Base-by-base conservation (phyloP, 2,888 invertebrate genomes). In the Nemapogon koenigi region DNA sequence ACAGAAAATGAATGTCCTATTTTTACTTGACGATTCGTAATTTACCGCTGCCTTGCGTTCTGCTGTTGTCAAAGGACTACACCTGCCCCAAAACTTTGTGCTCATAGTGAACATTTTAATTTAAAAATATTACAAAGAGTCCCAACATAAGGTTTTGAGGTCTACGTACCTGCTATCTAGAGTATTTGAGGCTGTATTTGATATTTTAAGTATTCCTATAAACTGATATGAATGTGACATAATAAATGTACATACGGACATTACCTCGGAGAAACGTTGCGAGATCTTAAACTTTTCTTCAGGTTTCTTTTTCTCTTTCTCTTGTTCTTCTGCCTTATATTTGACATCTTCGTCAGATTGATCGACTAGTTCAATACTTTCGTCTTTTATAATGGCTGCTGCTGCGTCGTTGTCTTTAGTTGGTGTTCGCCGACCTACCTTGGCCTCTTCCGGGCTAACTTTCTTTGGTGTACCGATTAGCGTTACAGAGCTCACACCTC, bases 401-500 rank as follows among this genome's bases (percentile, higher is more conserved):
- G 43, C 45, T 10, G 51, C 59, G 19, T 71, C 63, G 28, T 71
- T 72, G 38, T 72, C 70, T 42, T 64, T 71, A 1, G 53, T 53
- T 2, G 62, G 59, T 4, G 70, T 59, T 35, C 62, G 62, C 10
- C 47, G 52, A 14, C 61, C 62, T 0, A 1, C 49, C 42, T 53
- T 58, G 1, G 51, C 44, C 7, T 68, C 68, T 29, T 51, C 48
- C 8, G 71, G 70, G 42, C 70, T 73, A 2, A 50, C 49, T 40
- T 71, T 71, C 38, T 69, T 75, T 1, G 72, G 70, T 44, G 83
- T 86, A 1, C 87, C 88, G 1, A 90, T 83, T 32, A 90, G 56
- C 1, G 90, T 90, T 0, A 86, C 85, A 7, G 88, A 87, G 52
- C 89, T 89, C 11, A 88, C 64, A 40, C 87, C 89, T 29, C 89